Evolutionary conservation across 2,113 vertebrate genomes (phyloP), one percentile per base, ranked within the genome.

Genomic region (Carassius auratus): DNA sequence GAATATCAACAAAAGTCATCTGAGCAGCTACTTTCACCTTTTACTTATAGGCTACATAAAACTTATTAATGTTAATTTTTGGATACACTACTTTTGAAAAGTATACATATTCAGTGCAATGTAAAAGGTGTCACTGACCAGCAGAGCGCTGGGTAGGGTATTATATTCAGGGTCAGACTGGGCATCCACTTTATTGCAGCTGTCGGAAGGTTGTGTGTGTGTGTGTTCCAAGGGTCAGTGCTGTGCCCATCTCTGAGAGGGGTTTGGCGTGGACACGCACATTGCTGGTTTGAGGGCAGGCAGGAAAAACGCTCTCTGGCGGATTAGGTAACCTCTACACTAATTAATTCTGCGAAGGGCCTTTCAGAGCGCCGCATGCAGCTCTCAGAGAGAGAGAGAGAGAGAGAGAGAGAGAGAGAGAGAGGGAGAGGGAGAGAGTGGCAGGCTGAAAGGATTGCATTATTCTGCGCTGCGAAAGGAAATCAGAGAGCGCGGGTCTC

Each of bases 321-420:
- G 87, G 90, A 87, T 90, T 89, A 89, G 89, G 86, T 88, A 90
- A 90, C 87, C 86, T 89, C 89, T 79, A 90, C 90, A 89, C 91
- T 90, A 90, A 91, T 91, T 87, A 90, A 90, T 90, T 91, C 87
- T 84, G 89, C 48, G 71, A 87, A 89, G 86, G 81, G 89, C 85
- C 86, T 87, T 89, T 89, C 87, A 89, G 66, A 85, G 83, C 61
- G 45, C 74, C 59, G 83, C 75, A 77, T 77, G 83, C 71, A 50
- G 64, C 55, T 75, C 64, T 23, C 30, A 66, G 74, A 83, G 76
- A 23, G 26, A 26, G 26, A 26, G 26, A 26, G 26, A 26, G 26
- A 26, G 26, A 26, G 26, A 26, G 26, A 77, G 84, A 55, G 85
- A 77, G 84, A 55, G 85, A 66, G 74, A 83, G 76, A 23, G 26